phyloP scores from a whole-genome alignment of 2,113 vertebrate genomes.

The Taurulus bubalis region DNA sequence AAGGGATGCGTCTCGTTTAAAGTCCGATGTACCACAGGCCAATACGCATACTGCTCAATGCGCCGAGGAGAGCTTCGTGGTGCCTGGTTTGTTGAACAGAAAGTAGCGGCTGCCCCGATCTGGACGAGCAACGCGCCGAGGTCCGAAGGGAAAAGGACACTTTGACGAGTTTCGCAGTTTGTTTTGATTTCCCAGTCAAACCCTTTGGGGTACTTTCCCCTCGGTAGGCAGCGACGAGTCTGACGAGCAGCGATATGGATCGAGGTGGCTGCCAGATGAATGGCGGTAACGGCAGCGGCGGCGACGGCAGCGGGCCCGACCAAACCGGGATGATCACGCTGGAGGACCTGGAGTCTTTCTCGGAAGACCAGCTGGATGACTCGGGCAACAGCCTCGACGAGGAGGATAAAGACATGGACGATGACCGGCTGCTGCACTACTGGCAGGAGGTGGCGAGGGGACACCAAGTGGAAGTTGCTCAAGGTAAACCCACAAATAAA shows the following conservation, averaged over 20 bases:
- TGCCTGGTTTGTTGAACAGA: conserved; percentile 24
- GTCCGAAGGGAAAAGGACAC: background rate
- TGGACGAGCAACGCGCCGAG: conserved; percentile 4
- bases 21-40: background rate
- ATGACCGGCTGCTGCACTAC: conserved; percentile 86
- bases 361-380: conserved; percentile 84
- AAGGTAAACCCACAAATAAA: conserved; percentile 78
- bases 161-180: background rate
- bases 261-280: conserved; percentile 84
- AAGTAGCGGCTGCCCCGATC: conserved; percentile 47
- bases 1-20: background rate
- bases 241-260: conserved; percentile 77
- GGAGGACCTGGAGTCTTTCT: conserved; percentile 88
- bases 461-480: conserved; percentile 89
- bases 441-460: conserved; percentile 90
- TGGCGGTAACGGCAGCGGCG: conserved; percentile 25
- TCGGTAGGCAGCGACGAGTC: background rate
- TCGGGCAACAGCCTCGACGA: conserved; percentile 82
- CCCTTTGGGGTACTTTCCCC: background rate
- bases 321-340: conserved; percentile 84
- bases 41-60: background rate
- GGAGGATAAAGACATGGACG: conserved; percentile 78
- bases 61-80: background rate
- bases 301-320: conserved; percentile 38
- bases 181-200: background rate